phyloP scores from a whole-genome alignment of 2,113 vertebrate species.

The Danio rerio region GRCz12tu NC_133188.1:35004001-35004500 shows the following conservation, averaged over 20 bases:
- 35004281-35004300: slow-evolving; percentile 1
- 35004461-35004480: too few relatives aligned
- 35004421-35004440: neutral
- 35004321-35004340: slow-evolving; percentile 12
- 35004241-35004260: slow-evolving; percentile 31
- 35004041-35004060: neutral
- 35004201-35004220: slow-evolving; percentile 42
- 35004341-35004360: neutral
- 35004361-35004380: neutral
- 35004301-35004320: slow-evolving; percentile 22
- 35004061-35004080: neutral
- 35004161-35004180: slow-evolving; percentile 20
- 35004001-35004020: too few relatives aligned
- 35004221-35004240: slow-evolving; percentile 39
- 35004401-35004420: neutral
- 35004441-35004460: neutral
- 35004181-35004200: slow-evolving; percentile 46
- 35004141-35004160: slow-evolving; percentile 27
- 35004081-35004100: neutral
- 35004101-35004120: neutral
- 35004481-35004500: too few relatives aligned
- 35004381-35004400: slow-evolving; percentile 7
- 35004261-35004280: slow-evolving; percentile 7
- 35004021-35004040: neutral
- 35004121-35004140: neutral